Percentiles rank a stretch among this genome's conserved stretches.
Conservation (phyloP, 2,113 vertebrate species). For the Spheniscus mendiculus region DNA sequence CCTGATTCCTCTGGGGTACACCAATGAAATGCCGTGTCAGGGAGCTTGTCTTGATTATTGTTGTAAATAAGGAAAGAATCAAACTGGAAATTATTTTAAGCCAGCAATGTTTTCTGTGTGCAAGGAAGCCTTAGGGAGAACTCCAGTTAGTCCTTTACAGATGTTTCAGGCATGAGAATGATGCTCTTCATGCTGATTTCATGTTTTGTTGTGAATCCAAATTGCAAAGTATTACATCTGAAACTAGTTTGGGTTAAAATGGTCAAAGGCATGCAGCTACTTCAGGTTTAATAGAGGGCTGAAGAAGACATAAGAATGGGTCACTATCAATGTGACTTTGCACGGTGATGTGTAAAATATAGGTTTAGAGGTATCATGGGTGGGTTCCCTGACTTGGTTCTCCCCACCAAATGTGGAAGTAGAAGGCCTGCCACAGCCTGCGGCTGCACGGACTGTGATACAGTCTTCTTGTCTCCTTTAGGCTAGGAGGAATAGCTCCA, state of each 20-base stretch:
- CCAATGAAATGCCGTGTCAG: not conserved
- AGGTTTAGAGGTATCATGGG: not conserved
- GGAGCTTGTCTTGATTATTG: not conserved
- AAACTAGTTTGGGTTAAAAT: not conserved
- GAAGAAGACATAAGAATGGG: not conserved
- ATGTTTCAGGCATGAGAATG: not conserved
- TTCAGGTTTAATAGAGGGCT: not conserved
- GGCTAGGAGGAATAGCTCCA: not conserved
- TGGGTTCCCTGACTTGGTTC: not conserved
- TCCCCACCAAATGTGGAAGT: not conserved
- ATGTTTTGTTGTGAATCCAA: not conserved
- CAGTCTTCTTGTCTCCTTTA: not conserved
- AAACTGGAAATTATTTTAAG: not conserved
- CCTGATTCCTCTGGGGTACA: not conserved
- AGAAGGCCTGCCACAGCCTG: not conserved
- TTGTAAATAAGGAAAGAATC: not conserved
- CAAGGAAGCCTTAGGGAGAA: not conserved
- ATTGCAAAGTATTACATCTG: not conserved
- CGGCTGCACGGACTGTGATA: fast-evolving
- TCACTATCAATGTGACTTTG: not conserved
- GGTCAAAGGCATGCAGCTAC: fast-evolving
- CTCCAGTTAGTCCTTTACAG: not conserved
- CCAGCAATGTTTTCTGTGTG: not conserved
- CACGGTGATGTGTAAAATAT: not conserved
- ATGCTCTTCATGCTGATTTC: not conserved